phyloP scores from a whole-genome alignment of 2,888 invertebrate species.

The Agrilus mali region DNA sequence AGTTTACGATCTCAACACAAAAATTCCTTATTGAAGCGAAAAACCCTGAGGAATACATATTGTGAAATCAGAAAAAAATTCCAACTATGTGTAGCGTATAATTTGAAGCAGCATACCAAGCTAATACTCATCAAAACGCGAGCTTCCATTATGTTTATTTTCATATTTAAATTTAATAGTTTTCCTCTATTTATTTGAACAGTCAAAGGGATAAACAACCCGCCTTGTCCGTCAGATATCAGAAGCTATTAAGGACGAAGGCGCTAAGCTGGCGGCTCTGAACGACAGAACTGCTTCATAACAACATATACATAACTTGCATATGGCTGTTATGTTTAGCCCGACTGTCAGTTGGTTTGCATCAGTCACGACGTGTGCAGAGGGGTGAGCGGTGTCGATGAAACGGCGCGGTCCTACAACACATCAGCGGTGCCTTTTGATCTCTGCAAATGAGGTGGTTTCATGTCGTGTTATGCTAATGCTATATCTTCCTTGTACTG shows the following conservation, averaged over 20 bases:
- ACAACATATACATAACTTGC: constrained; percentile 21
- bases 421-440: constrained; percentile 26
- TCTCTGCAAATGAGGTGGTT: constrained; percentile 33
- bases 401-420: constrained; percentile 16
- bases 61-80: too few species aligned
- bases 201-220: constrained; percentile 8
- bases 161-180: too few species aligned
- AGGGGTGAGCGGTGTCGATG: constrained; percentile 11
- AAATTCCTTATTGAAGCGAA: too few species aligned
- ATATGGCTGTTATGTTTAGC: constrained; percentile 24
- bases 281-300: too few species aligned
- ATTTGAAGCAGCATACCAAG: background rate
- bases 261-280: constrained; percentile 13
- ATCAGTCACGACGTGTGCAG: constrained; percentile 13
- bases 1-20: too few species aligned
- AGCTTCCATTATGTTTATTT: too few species aligned
- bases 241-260: constrained; percentile 14
- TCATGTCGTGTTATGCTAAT: constrained; percentile 31
- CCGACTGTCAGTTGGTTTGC: constrained; percentile 23
- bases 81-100: background rate
- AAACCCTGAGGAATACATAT: too few species aligned
- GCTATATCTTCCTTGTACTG: constrained; percentile 26
- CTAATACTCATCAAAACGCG: too few species aligned
- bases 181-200: constrained; percentile 9
- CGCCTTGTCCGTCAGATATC: constrained; percentile 12